Evolutionary conservation across 2,113 vertebrate species (phyloP), one percentile per base, ranked within the genome.

Genomic region (Eublepharis macularius): DNA sequence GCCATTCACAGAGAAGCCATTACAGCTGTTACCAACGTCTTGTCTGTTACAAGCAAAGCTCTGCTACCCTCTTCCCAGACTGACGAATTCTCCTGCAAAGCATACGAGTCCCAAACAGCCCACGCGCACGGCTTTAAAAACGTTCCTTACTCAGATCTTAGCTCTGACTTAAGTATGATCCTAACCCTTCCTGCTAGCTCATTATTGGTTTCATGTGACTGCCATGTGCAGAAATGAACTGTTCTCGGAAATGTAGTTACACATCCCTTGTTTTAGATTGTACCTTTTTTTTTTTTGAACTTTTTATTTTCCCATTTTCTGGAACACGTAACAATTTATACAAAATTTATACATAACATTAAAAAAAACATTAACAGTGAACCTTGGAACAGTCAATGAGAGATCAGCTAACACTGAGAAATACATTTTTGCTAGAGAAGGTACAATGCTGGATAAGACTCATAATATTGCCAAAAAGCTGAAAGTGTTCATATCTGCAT

Each of bases 141-240:
- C 65, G 66, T 43, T 47, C 32, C 12, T 83, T 75, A 11, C 89
- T 49, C 82, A 77, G 85, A 80, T 86, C 54, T 75, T 13, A 83
- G 49, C 70, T 57, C 39, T 90, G 85, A 89, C 90, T 90, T 80
- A 93, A 89, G 88, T 90, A 88, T 81, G 91, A 88, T 86, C 81
- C 69, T 92, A 95, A 94, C 93, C 93, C 90, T 91, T 87, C 88
- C 90, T 85, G 90, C 81, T 80, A 43, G 47, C 92, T 88, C 87
- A 86, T 93, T 90, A 94, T 91, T 88, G 86, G 88, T 91, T 91
- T 70, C 94, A 94, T 93, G 93, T 94, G 94, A 95, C 90, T 54
- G 77, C 65, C 89, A 92, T 90, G 86, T 81, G 88, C 86, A 82
- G 89, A 87, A 80, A 69, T 72, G 91, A 92, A 87, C 84, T 82